These are phyloP conservation scores for Apaloderma vittatum DNA, from an alignment of 2,113 vertebrate species.

Conservation along the genomic window DNA sequence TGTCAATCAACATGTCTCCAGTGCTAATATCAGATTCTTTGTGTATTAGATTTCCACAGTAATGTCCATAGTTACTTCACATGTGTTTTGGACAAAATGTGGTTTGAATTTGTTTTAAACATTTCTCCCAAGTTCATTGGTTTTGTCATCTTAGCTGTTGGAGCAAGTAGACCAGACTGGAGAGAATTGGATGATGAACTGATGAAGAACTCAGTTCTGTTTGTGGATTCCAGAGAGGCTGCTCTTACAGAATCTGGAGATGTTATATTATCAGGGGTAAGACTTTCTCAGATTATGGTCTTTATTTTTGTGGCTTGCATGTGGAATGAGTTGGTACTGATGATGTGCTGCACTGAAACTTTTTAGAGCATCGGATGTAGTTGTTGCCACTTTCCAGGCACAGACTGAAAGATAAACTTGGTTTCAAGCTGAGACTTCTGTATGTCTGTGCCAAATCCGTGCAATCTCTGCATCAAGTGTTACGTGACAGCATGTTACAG, in stretches of 20 bases:
- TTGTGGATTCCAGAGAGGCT: conserved; percentile 91
- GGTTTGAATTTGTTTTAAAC: neutral
- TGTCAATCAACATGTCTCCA: neutral
- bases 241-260: conserved; percentile 91
- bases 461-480: neutral
- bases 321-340: neutral
- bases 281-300: neutral
- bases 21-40: neutral
- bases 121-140: neutral
- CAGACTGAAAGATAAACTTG: neutral
- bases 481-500: neutral
- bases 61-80: neutral
- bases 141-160: conserved; percentile 83
- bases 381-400: neutral
- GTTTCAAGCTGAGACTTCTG: neutral
- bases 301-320: neutral
- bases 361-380: neutral
- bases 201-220: conserved; percentile 89
- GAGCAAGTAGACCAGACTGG: conserved; percentile 93
- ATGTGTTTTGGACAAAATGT: neutral
- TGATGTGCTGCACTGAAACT: neutral
- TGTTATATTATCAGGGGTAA: conserved; percentile 90
- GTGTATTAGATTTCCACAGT: neutral
- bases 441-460: neutral
- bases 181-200: conserved; percentile 90